Percentiles rank a stretch among this genome's conserved stretches.
phyloP scores from a whole-genome alignment of 2,797 vertebrate species.

The Lacerta bilineata region DNA sequence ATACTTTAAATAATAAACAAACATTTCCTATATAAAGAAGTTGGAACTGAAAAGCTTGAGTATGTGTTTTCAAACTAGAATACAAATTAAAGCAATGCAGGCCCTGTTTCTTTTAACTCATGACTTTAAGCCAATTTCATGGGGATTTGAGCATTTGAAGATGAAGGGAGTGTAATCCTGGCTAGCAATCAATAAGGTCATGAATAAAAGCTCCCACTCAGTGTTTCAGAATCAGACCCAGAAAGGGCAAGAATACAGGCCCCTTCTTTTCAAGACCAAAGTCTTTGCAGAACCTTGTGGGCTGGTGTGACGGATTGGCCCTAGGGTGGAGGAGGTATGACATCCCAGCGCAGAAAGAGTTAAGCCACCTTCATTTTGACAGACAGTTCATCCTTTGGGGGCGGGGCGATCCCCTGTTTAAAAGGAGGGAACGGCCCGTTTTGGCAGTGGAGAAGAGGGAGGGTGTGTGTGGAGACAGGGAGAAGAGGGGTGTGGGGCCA shows the following conservation, averaged over 20 bases:
- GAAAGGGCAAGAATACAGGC: not conserved
- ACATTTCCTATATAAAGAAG: not conserved
- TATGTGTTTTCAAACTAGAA: not conserved
- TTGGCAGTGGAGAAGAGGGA: too few species aligned
- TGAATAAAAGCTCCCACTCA: not conserved
- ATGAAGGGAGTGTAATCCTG: not conserved
- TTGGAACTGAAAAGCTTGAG: not conserved
- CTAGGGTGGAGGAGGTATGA: too few species aligned
- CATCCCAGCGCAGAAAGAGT: too few species aligned
- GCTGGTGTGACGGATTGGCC: too few species aligned
- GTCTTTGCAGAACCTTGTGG: not conserved
- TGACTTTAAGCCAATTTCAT: slow-evolving; percentile 11
- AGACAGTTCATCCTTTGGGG: too few species aligned
- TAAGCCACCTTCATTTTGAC: too few species aligned
- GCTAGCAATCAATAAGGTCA: not conserved
- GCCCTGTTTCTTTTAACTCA: not conserved
- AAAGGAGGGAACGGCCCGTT: too few species aligned
- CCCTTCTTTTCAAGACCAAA: not conserved
- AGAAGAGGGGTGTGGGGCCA: too few species aligned
- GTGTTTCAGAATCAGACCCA: not conserved
- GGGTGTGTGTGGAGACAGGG: too few species aligned
- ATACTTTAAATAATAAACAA: too few species aligned
- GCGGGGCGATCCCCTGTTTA: too few species aligned
- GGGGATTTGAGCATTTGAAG: not conserved
- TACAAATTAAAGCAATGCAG: not conserved